A percentile compares a stretch with the other conserved stretches of the same genome.
phyloP scores from a whole-genome alignment of 2,888 invertebrate genomes.

The Plemyria rubiginata region DNA sequence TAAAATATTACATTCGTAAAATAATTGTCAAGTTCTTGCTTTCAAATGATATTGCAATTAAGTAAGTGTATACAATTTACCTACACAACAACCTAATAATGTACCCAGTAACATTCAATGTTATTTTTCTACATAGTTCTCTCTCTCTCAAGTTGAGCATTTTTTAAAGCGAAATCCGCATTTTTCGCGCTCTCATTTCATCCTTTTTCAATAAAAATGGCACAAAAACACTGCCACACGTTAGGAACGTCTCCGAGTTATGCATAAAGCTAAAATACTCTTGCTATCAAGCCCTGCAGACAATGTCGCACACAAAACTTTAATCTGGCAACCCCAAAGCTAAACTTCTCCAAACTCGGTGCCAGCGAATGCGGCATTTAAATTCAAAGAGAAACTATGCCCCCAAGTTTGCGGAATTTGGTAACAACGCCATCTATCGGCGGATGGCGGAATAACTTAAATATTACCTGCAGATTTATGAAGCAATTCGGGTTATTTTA shows the following conservation, averaged over 20 bases:
- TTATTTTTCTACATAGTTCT: too few relatives aligned
- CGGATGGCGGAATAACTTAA: constrained; percentile 41
- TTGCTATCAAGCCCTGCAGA: constrained; percentile 35
- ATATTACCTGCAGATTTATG: constrained; percentile 40
- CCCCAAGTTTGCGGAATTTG: constrained; percentile 34
- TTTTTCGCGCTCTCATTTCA: too few relatives aligned
- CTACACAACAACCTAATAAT: too few relatives aligned
- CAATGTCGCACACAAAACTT: constrained; percentile 42
- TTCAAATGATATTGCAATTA: too few relatives aligned
- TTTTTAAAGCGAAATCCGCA: too few relatives aligned
- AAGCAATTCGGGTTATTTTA: constrained; percentile 33
- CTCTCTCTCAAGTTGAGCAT: too few relatives aligned
- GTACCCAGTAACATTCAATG: too few relatives aligned
- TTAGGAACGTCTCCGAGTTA: neutral
- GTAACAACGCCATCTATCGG: constrained; percentile 49
- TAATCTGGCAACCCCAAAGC: constrained; percentile 45
- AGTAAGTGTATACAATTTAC: too few relatives aligned
- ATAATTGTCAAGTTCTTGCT: too few relatives aligned
- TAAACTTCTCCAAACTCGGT: constrained; percentile 39
- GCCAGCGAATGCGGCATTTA: constrained; percentile 42
- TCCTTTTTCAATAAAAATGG: neutral
- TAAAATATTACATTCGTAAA: too few relatives aligned
- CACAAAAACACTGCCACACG: neutral
- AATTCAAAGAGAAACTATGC: constrained; percentile 47
- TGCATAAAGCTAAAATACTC: constrained; percentile 14